Conservation (phyloP, 2,888 invertebrate species). For the Diaprepes abbreviatus region DNA sequence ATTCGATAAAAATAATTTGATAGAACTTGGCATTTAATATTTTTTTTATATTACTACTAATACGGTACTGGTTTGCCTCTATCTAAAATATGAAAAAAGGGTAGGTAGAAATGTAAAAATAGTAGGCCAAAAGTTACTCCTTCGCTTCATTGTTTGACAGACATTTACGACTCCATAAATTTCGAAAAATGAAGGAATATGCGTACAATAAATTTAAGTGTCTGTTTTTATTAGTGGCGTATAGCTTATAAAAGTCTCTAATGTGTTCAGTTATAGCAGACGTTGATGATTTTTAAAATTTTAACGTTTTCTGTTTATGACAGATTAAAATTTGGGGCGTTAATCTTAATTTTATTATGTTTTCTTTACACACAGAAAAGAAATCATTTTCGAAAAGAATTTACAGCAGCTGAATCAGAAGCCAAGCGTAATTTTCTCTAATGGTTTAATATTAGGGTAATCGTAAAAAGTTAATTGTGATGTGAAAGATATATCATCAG, state of each 20-base stretch:
- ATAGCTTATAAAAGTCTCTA: slow-evolving; percentile 28
- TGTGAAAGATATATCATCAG: too few relatives aligned
- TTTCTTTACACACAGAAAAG: background rate
- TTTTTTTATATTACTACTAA: too few relatives aligned
- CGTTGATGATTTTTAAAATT: slow-evolving; percentile 30
- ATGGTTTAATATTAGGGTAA: too few relatives aligned
- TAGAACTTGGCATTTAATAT: too few relatives aligned
- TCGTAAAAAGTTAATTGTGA: too few relatives aligned
- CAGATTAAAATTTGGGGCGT: slow-evolving; percentile 12
- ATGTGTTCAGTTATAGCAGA: slow-evolving; percentile 19
- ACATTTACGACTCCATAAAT: slow-evolving; percentile 57
- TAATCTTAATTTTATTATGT: background rate
- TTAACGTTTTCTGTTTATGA: slow-evolving; percentile 33
- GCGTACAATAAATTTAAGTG: slow-evolving; percentile 57
- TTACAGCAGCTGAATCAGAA: too few relatives aligned
- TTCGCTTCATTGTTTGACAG: slow-evolving; percentile 53
- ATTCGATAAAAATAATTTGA: too few relatives aligned
- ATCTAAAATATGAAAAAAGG: slow-evolving; percentile 50
- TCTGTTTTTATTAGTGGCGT: slow-evolving; percentile 53
- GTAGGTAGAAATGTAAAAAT: slow-evolving; percentile 54
- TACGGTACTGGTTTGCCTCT: slow-evolving; percentile 2
- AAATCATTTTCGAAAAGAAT: too few relatives aligned
- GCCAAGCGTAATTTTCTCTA: too few relatives aligned
- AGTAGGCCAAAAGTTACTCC: slow-evolving; percentile 48
- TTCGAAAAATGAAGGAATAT: slow-evolving; percentile 55